phyloP scores from a whole-genome alignment of 2,888 invertebrate species.

The Fissipunctia ypsillon region DNA sequence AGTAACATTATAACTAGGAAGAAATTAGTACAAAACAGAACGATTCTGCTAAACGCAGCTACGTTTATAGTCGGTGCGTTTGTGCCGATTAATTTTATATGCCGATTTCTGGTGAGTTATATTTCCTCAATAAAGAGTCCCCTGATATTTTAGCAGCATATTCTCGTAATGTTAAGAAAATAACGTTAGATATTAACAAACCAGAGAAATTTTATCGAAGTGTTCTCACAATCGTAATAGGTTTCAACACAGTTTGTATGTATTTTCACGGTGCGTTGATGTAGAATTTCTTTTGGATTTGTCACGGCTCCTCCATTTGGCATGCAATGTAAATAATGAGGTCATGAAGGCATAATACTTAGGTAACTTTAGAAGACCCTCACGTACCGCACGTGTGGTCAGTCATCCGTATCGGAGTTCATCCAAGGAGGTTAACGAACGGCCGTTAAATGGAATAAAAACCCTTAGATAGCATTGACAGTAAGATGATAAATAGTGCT shows the following conservation, averaged over 20 bases:
- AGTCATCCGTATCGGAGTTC: conserved; percentile 71
- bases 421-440: conserved; percentile 83
- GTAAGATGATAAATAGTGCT: conserved; percentile 80
- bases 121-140: conserved; percentile 72
- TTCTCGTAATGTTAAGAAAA: conserved; percentile 30
- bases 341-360: conserved; percentile 50
- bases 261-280: conserved; percentile 52
- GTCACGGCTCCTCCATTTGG: conserved; percentile 56
- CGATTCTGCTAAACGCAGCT: conserved; percentile 42
- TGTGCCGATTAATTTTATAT: conserved; percentile 62
- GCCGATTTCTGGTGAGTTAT: conserved; percentile 66
- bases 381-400: conserved; percentile 67
- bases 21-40: conserved; percentile 54
- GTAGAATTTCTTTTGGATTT: conserved; percentile 58
- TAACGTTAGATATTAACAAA: conserved; percentile 33
- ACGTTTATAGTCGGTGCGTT: conserved; percentile 23
- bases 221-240: conserved; percentile 43
- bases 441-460: conserved; percentile 76
- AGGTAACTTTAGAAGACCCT: conserved; percentile 59
- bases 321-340: conserved; percentile 59
- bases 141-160: conserved; percentile 64
- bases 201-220: conserved; percentile 32
- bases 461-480: conserved; percentile 85
- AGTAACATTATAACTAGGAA: conserved; percentile 74
- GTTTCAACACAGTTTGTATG: conserved; percentile 46